These are phyloP conservation scores for Meleagris gallopavo DNA, from an alignment of 2,113 vertebrate species.

Conservation along the genomic window DNA sequence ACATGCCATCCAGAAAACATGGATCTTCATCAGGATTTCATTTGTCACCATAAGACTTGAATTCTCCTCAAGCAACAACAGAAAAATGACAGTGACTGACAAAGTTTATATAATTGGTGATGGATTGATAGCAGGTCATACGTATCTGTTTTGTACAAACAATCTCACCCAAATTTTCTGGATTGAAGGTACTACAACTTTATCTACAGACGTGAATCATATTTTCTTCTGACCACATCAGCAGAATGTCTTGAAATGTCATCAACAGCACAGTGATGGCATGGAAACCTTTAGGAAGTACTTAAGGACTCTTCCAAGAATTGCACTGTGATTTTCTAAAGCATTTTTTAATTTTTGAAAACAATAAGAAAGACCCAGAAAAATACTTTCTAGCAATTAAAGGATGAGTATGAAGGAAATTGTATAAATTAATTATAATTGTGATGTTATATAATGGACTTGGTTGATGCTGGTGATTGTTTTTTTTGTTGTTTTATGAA, in stretches of 20 bases:
- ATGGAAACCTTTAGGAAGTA: background rate
- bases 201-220: background rate
- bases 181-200: conserved; percentile 8
- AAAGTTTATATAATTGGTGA: background rate
- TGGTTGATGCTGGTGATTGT: background rate
- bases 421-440: background rate
- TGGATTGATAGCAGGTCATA: background rate
- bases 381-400: background rate
- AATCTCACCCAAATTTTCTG: background rate
- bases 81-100: background rate
- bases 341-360: background rate
- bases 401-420: conserved; percentile 22
- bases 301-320: background rate
- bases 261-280: background rate
- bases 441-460: background rate
- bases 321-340: background rate
- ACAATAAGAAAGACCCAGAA: background rate
- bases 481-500: background rate
- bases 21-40: background rate
- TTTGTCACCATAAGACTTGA: background rate
- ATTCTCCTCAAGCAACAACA: background rate
- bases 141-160: background rate
- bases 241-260: background rate
- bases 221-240: background rate
- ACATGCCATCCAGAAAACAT: conserved; percentile 82